Evolutionary conservation across 2,888 invertebrate species (phyloP).

Genomic region (Microdon myrmicae): DNA sequence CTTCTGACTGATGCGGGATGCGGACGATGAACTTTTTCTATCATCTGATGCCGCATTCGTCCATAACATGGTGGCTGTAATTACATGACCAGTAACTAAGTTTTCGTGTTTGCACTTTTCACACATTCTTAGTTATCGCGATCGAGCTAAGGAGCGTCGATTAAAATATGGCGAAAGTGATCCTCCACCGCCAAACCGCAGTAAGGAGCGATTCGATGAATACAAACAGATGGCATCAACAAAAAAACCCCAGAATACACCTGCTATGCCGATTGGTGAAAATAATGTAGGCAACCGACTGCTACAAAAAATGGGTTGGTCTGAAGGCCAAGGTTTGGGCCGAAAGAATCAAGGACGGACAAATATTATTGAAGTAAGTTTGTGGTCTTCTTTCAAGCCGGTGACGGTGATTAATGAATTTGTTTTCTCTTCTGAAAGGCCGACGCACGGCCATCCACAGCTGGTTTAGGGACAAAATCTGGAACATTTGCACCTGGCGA

Average conservation of each 20-base stretch:
- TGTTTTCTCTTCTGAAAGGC: slow-evolving; percentile 53
- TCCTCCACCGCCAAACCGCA: slow-evolving; percentile 75
- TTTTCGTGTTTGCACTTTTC: background rate
- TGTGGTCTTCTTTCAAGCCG: too few species aligned
- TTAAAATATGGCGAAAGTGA: slow-evolving; percentile 92
- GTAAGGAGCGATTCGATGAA: slow-evolving; percentile 77
- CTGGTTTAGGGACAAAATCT: slow-evolving; percentile 85
- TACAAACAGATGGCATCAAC: slow-evolving; percentile 66
- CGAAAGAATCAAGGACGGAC: slow-evolving; percentile 92
- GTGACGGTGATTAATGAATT: background rate
- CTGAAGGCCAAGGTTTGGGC: slow-evolving; percentile 94
- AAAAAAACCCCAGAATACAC: slow-evolving; percentile 62
- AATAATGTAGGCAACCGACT: slow-evolving; percentile 95
- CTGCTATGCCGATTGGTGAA: slow-evolving; percentile 72
- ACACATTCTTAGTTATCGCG: slow-evolving; percentile 75
- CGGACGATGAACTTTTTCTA: background rate
- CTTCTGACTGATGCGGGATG: background rate
- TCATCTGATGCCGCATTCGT: background rate
- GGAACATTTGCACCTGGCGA: slow-evolving; percentile 61
- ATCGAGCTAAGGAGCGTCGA: slow-evolving; percentile 94
- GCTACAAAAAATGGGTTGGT: slow-evolving; percentile 99
- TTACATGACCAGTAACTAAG: background rate
- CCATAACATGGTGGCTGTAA: background rate
- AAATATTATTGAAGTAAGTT: slow-evolving; percentile 85
- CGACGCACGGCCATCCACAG: slow-evolving; percentile 73